Conservation (phyloP, 1,140 invertebrate genomes). For the Chelonus insularis region DNA sequence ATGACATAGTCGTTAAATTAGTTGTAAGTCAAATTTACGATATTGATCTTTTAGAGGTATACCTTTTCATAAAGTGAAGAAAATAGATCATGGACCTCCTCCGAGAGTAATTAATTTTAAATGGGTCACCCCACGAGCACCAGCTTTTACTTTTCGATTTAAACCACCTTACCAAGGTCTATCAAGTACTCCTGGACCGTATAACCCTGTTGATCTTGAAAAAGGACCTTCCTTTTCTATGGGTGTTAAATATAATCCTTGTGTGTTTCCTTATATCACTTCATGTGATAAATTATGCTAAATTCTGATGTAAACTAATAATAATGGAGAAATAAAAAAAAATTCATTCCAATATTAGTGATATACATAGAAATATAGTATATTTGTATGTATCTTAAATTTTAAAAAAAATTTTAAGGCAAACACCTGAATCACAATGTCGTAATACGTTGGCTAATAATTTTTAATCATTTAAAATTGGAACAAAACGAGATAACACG, state of each 20-base stretch:
- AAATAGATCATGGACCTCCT: conserved; percentile 21
- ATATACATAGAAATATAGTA: too few species aligned
- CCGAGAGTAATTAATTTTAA: conserved; percentile 22
- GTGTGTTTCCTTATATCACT: conserved; percentile 32
- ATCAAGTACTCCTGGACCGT: conserved; percentile 35
- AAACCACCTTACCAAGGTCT: not conserved
- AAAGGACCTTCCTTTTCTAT: conserved; percentile 32
- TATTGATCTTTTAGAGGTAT: too few species aligned
- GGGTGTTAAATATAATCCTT: conserved; percentile 36
- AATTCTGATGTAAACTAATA: conserved; percentile 7
- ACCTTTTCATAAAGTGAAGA: too few species aligned
- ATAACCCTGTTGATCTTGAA: conserved; percentile 18
- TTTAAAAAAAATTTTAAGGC: too few species aligned
- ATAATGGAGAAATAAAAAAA: conserved; percentile 4
- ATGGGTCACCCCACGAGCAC: conserved; percentile 25
- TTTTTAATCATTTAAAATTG: conserved; percentile 1
- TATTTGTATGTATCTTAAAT: too few species aligned
- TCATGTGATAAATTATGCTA: conserved; percentile 39
- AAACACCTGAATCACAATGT: not conserved
- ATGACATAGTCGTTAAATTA: too few species aligned
- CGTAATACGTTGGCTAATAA: not conserved
- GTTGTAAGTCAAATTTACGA: too few species aligned
- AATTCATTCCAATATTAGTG: too few species aligned
- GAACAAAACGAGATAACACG: conserved; percentile 13
- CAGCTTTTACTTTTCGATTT: conserved; percentile 16